These are phyloP conservation scores for Synchiropus splendidus DNA, from an alignment of 2,113 vertebrate genomes.

Conservation along the genomic window DNA sequence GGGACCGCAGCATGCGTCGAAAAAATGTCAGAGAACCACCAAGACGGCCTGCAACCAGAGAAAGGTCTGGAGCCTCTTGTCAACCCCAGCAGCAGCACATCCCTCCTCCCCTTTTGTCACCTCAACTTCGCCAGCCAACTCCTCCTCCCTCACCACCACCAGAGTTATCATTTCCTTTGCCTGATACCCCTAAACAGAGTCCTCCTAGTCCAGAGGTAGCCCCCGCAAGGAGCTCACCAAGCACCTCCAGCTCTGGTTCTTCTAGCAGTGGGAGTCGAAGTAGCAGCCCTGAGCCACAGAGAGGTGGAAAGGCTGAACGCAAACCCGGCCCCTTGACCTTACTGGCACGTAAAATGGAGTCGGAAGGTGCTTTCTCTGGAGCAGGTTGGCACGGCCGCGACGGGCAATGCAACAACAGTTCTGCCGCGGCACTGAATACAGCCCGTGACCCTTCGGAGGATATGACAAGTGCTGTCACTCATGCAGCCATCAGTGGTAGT, in stretches of 20 bases:
- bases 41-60: conserved; percentile 44
- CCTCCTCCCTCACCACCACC: conserved; percentile 69
- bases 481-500: conserved; percentile 24
- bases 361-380: conserved; percentile 64
- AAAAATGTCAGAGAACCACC: conserved; percentile 47
- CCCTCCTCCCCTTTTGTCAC: conserved; percentile 60
- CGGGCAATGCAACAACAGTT: conserved; percentile 35
- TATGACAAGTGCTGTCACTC: conserved; percentile 36
- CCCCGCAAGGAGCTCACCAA: conserved; percentile 52
- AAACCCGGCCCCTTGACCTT: conserved; percentile 66
- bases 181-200: conserved; percentile 72
- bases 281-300: conserved; percentile 69
- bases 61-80: conserved; percentile 59
- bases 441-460: conserved; percentile 37
- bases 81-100: conserved; percentile 63
- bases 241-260: conserved; percentile 65
- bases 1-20: conserved; percentile 43
- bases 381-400: conserved; percentile 41
- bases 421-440: conserved; percentile 37
- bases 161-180: conserved; percentile 67
- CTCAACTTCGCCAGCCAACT: conserved; percentile 67
- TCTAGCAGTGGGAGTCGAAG: conserved; percentile 68
- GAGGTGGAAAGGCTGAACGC: conserved; percentile 51
- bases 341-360: conserved; percentile 67
- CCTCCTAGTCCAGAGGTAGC: conserved; percentile 64